Evolutionary conservation across 1,140 invertebrate species (phyloP), one percentile per base, ranked within the genome.

Genomic region (Lordiphosa clarofinis): DNA sequence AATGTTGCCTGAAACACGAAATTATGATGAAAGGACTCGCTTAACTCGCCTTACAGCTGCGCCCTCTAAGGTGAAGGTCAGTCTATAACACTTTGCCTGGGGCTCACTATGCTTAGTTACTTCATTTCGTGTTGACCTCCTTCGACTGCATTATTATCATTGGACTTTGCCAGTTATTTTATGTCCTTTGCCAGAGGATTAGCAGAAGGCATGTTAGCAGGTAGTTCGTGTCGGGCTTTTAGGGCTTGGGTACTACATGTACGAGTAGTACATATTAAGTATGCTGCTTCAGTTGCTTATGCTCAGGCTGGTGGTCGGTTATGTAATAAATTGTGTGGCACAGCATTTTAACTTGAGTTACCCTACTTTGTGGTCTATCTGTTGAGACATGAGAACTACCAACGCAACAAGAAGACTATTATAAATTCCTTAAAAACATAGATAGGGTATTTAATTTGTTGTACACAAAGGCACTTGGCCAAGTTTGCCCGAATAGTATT

Each of bases 131-230:
- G 43, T 66, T 73, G 75, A 82, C 58, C 72, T 75, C 67, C 62
- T 81, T 82, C 24, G 57, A 57, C 55, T 63, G 61, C 67, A 75
- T 82, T 82, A 76, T 81, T 84, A 81, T 81, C 72, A 81, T 69
- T 76, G 72, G 62, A 75, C 58, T 68, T 75, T 53, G 46, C 63
- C 37, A 28, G 42, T 58, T 69, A 70, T 63, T 64, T 68, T 60
- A 72, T 73, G 61, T 71, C 55, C 70, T 56, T 58, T 72, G 67
- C 57, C 52, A 61, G 58, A 37, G 61, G 66, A 71, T 75, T 78
- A 73, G 19, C 19, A 19, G 19, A 1, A 79, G 62, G 67, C 76
- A 70, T 81, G 76, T 67, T 72, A 68, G 67, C 56, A 73, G 76
- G 47, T 70, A 68, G 72, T 84, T 81, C 65, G 56, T 60, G 66